Conservation (phyloP, 2,888 invertebrate genomes). For the Reticulitermes lucifugus region DNA sequence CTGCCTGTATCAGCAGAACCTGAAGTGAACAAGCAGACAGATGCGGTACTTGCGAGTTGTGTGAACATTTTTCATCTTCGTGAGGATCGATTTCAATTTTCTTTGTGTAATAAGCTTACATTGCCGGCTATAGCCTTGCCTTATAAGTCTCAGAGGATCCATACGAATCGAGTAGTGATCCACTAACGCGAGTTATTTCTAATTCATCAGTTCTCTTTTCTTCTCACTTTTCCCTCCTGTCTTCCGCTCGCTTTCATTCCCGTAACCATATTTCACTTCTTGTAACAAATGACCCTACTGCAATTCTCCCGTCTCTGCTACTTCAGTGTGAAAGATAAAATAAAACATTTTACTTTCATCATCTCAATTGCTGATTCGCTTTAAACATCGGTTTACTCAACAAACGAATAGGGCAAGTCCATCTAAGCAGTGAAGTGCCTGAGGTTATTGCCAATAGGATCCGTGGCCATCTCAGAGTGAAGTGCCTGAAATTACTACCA, state of each 20-base stretch:
- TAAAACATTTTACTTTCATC: not conserved
- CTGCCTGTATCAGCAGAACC: not conserved
- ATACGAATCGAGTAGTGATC: conserved; percentile 7
- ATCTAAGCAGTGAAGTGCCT: no score
- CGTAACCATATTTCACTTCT: not conserved
- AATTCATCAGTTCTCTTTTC: conserved; percentile 43
- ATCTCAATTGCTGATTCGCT: no score
- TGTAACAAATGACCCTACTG: conserved; percentile 1
- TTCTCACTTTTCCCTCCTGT: conserved; percentile 23
- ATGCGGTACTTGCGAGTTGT: not conserved
- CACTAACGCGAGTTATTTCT: conserved; percentile 41
- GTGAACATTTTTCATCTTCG: conserved; percentile 46
- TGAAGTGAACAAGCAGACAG: not conserved
- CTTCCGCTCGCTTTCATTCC: conserved; percentile 11
- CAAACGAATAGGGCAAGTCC: no score
- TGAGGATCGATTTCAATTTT: conserved; percentile 48
- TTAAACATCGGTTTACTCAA: no score
- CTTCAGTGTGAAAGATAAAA: not conserved
- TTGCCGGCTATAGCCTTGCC: conserved; percentile 21
- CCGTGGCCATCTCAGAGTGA: no score
- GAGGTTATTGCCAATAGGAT: no score
- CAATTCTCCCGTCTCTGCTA: not conserved
- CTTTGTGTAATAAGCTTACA: conserved; percentile 48
- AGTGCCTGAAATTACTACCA: no score
- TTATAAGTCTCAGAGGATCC: conserved; percentile 46